A percentile compares a stretch with the other conserved stretches of the same genome.
These are phyloP conservation scores for Pteruthius melanotis DNA, from an alignment of 2,113 vertebrate species.

Conservation along the genomic window DNA sequence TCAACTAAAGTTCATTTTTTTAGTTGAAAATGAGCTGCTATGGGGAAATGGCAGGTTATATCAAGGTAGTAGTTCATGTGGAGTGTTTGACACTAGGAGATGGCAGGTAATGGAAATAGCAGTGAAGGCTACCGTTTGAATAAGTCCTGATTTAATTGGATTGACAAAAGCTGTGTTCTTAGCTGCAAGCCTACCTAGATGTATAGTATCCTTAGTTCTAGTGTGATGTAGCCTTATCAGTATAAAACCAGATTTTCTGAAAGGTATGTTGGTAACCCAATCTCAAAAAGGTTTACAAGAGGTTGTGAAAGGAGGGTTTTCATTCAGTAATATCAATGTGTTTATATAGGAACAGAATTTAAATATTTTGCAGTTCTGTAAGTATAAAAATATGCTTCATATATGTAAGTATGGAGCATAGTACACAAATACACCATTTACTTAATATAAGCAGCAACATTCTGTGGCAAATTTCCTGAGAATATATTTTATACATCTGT, in stretches of 20 bases:
- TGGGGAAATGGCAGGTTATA: not conserved
- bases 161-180: not conserved
- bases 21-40: not conserved
- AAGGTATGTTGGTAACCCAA: not conserved
- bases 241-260: not conserved
- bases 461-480: conserved; percentile 71
- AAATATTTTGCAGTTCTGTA: conserved; percentile 52
- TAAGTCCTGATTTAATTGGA: conserved; percentile 2
- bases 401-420: not conserved
- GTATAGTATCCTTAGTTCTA: not conserved
- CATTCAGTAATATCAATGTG: not conserved
- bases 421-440: conserved; percentile 63
- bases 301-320: not conserved
- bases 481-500: conserved; percentile 66
- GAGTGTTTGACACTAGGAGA: not conserved
- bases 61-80: not conserved
- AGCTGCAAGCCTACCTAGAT: not conserved
- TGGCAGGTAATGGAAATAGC: not conserved
- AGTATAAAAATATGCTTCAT: conserved; percentile 60
- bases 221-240: not conserved
- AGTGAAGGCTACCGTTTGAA: not conserved
- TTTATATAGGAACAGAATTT: conserved; percentile 41
- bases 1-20: no score
- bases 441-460: conserved; percentile 64
- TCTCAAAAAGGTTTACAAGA: not conserved